Evolutionary conservation across 2,797 vertebrate genomes (phyloP).

Genomic region (Denticeps clupeoides): DNA sequence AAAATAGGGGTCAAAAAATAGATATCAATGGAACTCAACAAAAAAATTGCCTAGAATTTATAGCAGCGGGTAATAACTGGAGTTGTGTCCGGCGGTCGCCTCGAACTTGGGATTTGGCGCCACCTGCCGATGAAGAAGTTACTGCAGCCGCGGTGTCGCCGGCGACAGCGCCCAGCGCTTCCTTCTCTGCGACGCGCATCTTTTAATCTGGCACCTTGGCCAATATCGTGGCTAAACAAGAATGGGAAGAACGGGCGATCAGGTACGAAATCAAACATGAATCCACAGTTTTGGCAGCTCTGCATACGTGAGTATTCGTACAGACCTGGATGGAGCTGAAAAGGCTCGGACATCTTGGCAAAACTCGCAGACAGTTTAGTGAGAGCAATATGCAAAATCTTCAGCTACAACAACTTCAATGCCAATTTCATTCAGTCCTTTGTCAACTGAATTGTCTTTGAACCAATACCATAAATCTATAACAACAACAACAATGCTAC

Average conservation of each 20-base stretch:
- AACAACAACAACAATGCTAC: slow-evolving; percentile 9
- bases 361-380: slow-evolving; percentile 42
- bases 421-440: slow-evolving; percentile 41
- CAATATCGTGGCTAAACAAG: slow-evolving; percentile 29
- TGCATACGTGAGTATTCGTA: slow-evolving; percentile 40
- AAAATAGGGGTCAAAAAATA: no score
- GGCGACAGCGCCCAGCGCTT: slow-evolving; percentile 10
- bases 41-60: no score
- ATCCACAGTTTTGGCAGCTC: not conserved
- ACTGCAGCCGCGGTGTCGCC: slow-evolving; percentile 47
- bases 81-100: no score
- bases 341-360: slow-evolving; percentile 37
- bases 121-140: slow-evolving; percentile 56
- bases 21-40: no score
- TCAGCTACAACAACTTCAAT: slow-evolving; percentile 55
- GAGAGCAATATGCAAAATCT: slow-evolving; percentile 47
- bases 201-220: slow-evolving; percentile 37
- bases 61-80: no score
- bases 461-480: slow-evolving; percentile 41
- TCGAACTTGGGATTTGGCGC: slow-evolving; percentile 50
- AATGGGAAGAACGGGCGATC: slow-evolving; percentile 27
- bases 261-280: not conserved
- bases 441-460: slow-evolving; percentile 36
- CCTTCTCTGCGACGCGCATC: slow-evolving; percentile 44
- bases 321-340: slow-evolving; percentile 33